Evolutionary conservation across 2,888 invertebrate genomes (phyloP).

Genomic region (Pammene fasciana): DNA sequence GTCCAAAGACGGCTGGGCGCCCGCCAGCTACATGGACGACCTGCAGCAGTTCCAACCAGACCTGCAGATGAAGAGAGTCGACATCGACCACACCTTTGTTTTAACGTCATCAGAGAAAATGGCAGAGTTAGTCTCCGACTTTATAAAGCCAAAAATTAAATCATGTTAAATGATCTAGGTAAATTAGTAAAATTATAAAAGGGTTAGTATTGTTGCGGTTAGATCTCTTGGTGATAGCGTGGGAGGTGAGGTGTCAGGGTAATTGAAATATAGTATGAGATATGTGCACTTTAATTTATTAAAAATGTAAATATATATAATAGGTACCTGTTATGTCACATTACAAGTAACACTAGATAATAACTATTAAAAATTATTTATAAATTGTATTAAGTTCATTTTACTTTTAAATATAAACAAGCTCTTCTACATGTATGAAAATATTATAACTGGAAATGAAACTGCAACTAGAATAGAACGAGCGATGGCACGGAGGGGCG

Average conservation of each 20-base stretch:
- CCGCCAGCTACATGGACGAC: constrained; percentile 87
- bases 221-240: not conserved
- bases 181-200: not conserved
- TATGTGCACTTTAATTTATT: constrained; percentile 75
- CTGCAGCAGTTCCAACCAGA: constrained; percentile 72
- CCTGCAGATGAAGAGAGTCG: constrained; percentile 60
- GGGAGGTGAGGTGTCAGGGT: not conserved
- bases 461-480: not conserved
- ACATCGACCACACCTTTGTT: constrained; percentile 90
- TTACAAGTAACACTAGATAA: constrained; percentile 31
- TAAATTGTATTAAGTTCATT: constrained; percentile 31
- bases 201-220: not conserved
- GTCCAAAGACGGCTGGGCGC: constrained; percentile 92
- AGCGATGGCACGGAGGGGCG: not conserved
- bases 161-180: not conserved
- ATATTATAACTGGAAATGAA: not conserved
- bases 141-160: constrained; percentile 55
- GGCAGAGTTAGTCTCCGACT: constrained; percentile 70
- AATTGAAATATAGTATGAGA: constrained; percentile 50
- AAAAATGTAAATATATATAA: constrained; percentile 50
- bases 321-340: constrained; percentile 36
- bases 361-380: constrained; percentile 24
- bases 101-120: constrained; percentile 85
- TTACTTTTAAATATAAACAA: constrained; percentile 30
- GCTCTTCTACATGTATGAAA: constrained; percentile 30